Evolutionary conservation across 1,140 invertebrate species (phyloP).

Genomic region (Bombyx mori): DNA sequence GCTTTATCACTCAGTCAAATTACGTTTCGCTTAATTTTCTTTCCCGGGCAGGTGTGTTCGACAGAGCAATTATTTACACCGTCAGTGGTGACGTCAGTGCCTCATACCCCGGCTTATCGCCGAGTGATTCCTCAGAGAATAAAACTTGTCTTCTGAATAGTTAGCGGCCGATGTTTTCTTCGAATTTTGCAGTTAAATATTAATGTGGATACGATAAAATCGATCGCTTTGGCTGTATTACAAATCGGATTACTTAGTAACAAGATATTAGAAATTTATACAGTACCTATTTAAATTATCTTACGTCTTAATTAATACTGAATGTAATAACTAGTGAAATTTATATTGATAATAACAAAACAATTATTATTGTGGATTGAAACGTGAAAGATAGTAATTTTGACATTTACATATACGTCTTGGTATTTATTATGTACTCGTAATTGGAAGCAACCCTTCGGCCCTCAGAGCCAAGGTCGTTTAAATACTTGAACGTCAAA

Average conservation of each 20-base stretch:
- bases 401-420: too few relatives aligned
- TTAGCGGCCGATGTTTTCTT: conserved; percentile 37
- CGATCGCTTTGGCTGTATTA: too few relatives aligned
- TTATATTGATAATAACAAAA: too few relatives aligned
- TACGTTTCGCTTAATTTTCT: conserved; percentile 71
- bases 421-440: conserved; percentile 8
- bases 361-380: too few relatives aligned
- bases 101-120: conserved; percentile 23
- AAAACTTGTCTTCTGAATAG: conserved; percentile 55
- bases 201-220: too few relatives aligned
- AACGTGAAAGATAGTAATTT: too few relatives aligned
- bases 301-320: too few relatives aligned
- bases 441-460: conserved; percentile 43
- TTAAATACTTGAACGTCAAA: conserved; percentile 62
- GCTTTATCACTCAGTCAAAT: conserved; percentile 71
- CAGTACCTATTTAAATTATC: too few relatives aligned
- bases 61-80: conserved; percentile 71
- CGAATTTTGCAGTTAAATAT: too few relatives aligned
- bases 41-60: conserved; percentile 69
- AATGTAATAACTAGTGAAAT: too few relatives aligned
- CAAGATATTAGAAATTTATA: too few relatives aligned
- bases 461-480: conserved; percentile 49
- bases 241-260: too few relatives aligned
- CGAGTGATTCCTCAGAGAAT: conserved; percentile 35
- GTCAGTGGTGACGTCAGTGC: conserved; percentile 57